A percentile compares a stretch with the other conserved stretches of the same genome.
Conservation (phyloP, 2,888 invertebrate genomes). For the Trimorus sp. region DNA sequence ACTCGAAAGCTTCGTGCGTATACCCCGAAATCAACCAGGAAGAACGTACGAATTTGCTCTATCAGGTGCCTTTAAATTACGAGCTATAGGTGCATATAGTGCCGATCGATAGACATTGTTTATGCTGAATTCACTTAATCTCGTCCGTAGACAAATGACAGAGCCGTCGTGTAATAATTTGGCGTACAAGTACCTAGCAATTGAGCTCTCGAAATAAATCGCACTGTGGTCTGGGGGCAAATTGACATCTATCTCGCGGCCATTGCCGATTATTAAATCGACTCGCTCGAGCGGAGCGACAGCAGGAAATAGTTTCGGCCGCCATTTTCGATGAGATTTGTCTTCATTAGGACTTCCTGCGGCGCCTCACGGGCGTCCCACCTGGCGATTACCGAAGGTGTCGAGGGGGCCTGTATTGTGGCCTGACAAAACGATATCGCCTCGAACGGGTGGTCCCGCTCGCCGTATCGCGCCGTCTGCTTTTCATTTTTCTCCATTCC, state of each 20-base stretch:
- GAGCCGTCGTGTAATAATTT: constrained; percentile 11
- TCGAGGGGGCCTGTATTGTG: constrained; percentile 69
- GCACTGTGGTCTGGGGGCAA: too few relatives aligned
- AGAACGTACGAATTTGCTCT: constrained; percentile 4
- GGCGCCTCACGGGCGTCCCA: constrained; percentile 75
- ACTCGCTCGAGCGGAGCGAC: constrained; percentile 58
- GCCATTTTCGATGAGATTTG: constrained; percentile 79
- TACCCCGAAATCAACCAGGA: constrained; percentile 15
- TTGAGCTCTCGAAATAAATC: constrained; percentile 26
- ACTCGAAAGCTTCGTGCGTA: constrained; percentile 3
- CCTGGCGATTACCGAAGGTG: constrained; percentile 79
- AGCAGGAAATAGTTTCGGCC: constrained; percentile 76
- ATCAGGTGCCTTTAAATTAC: constrained; percentile 13
- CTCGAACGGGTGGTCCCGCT: constrained; percentile 64
- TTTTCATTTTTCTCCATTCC: constrained; percentile 59
- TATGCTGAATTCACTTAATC: constrained; percentile 31
- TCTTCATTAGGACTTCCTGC: constrained; percentile 81
- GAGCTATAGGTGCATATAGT: constrained; percentile 9
- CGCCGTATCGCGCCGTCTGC: constrained; percentile 40
- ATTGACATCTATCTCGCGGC: not conserved
- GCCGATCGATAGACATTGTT: constrained; percentile 24
- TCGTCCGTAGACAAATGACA: constrained; percentile 27
- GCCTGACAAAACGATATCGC: constrained; percentile 64
- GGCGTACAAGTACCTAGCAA: constrained; percentile 13
- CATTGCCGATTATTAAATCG: constrained; percentile 47